Conservation (phyloP, 2,888 invertebrate genomes). For the Spilosoma lubricipeda region DNA sequence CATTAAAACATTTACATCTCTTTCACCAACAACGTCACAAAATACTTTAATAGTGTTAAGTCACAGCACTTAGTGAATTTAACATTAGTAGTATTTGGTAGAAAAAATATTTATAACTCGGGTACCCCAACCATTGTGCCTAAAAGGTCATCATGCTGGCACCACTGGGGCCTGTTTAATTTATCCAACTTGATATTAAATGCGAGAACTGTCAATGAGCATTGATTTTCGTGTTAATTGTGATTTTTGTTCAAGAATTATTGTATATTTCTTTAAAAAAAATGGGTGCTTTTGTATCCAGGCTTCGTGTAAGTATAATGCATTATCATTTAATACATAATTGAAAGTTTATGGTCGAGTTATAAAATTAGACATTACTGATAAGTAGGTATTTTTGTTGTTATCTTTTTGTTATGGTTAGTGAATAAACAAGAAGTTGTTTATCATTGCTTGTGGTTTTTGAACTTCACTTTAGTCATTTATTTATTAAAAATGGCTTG, state of each 20-base stretch:
- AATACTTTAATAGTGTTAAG: background rate
- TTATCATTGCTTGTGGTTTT: background rate
- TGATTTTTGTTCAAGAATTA: background rate
- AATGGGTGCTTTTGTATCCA: background rate
- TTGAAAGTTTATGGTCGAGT: background rate
- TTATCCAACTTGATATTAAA: background rate
- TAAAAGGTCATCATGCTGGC: background rate
- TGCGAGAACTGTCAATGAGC: too few species aligned
- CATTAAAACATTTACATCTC: background rate
- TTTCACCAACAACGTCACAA: background rate
- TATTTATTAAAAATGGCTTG: too few species aligned
- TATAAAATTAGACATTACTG: background rate
- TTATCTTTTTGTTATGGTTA: background rate
- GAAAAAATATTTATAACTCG: background rate
- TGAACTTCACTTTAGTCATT: background rate
- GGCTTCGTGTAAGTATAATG: conserved; percentile 2
- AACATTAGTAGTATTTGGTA: background rate
- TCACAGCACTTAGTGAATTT: background rate
- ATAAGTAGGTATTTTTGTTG: background rate
- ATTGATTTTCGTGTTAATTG: background rate
- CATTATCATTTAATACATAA: background rate
- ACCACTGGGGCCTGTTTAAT: background rate
- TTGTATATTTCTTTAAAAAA: too few species aligned
- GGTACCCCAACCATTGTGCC: background rate
- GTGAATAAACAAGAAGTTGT: too few species aligned